Base-by-base conservation (phyloP, 1,140 invertebrate species). In the Rhyacophila brunnea region DNA sequence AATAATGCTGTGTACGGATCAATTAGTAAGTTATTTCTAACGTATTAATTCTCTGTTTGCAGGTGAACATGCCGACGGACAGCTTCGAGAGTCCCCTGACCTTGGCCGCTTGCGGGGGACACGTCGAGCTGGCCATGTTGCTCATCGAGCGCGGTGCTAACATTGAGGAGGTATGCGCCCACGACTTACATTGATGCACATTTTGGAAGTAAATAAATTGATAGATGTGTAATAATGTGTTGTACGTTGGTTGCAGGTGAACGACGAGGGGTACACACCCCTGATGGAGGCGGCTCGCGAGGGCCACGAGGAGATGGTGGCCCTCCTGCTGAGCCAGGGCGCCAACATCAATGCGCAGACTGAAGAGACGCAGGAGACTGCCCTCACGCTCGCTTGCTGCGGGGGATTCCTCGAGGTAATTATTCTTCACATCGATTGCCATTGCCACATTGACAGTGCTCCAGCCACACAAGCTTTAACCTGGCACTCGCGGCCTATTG, bases 211-310 rank as follows among this genome's bases (percentile, higher is more conserved):
- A n/a, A n/a, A n/a, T n/a, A n/a, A n/a, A n/a, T n/a, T n/a, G n/a
- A n/a, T n/a, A n/a, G n/a, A n/a, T n/a, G n/a, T n/a, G n/a, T n/a
- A 6, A 13, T 42, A 23, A 32, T 17, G 34, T 20, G 19, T n/a
- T n/a, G n/a, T n/a, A n/a, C n/a, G n/a, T n/a, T 58, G 15, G 19
- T 47, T 19, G 3, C 15, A 64, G 62, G 96, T 93, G 19, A 99
- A 99, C 77, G 96, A 99, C 74, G 97, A 99, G 80, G 96, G 96
- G n/a, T 99, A 99, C 75, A 99, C 96, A 6, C 96, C 96, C n/a
- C 78, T 99, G 35, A 97, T 96, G 94, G 97, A 99, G 81, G 96
- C 96, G 51, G 93, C 95, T 0, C 81, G 97, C 11, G 97, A 99
- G 79, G 97, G 97, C 15, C 96, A 99, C 74, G 93, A 98, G 73